Percentiles rank a stretch among this genome's conserved stretches.
Conservation (phyloP, 2,113 vertebrate genomes). For the Pluvialis apricaria region DNA sequence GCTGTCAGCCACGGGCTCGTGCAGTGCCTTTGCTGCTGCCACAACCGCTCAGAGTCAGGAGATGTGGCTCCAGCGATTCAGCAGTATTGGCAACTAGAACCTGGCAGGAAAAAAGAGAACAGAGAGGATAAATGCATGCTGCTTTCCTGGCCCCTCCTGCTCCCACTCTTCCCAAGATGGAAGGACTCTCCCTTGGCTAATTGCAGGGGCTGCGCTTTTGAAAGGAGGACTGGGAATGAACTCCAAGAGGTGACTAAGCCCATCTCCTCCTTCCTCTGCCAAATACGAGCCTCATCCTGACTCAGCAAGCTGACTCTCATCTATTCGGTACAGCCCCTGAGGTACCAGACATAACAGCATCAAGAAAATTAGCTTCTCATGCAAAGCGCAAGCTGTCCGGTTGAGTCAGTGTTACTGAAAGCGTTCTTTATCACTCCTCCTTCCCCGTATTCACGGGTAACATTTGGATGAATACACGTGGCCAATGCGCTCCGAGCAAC, state of each 20-base stretch:
- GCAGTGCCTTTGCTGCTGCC: background rate
- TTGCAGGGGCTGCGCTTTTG: background rate
- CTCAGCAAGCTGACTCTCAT: background rate
- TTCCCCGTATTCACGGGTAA: background rate
- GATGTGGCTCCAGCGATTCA: background rate
- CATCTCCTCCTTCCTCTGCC: background rate
- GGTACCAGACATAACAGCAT: background rate
- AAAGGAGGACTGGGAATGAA: background rate
- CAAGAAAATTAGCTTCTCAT: background rate
- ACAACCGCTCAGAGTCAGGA: background rate
- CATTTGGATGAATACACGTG: fast-evolving
- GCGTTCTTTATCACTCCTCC: background rate
- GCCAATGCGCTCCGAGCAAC: background rate
- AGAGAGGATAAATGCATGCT: background rate
- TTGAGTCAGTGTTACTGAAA: background rate
- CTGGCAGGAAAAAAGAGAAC: background rate
- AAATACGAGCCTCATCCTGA: background rate
- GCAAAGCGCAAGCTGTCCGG: background rate
- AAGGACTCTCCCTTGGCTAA: background rate
- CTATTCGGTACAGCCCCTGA: background rate
- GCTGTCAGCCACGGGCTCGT: fast-evolving
- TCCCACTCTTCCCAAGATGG: background rate
- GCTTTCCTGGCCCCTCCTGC: background rate
- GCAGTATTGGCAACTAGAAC: background rate
- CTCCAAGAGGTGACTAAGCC: background rate